These are phyloP conservation scores for Thumatha senex DNA, from an alignment of 2,888 invertebrate species.

Conservation along the genomic window DNA sequence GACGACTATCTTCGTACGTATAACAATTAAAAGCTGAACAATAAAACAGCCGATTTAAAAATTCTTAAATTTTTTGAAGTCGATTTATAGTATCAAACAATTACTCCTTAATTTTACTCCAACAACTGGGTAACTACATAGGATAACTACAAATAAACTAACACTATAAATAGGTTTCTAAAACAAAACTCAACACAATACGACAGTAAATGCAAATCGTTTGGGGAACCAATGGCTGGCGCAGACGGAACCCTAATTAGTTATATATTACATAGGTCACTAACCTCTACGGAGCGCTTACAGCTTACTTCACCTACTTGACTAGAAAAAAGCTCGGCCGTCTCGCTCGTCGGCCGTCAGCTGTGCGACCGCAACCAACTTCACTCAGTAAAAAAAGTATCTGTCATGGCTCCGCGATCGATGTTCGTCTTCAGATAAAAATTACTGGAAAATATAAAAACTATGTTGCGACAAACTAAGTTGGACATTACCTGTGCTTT, in stretches of 20 bases:
- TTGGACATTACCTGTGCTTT: conserved; percentile 47
- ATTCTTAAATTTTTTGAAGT: too few species aligned
- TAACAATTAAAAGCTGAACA: too few species aligned
- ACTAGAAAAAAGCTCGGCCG: conserved; percentile 62
- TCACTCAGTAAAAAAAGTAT: conserved; percentile 70
- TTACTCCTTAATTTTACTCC: too few species aligned
- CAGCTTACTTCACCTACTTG: conserved; percentile 58
- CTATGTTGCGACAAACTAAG: conserved; percentile 64
- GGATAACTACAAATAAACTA: too few species aligned
- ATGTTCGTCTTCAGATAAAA: conserved; percentile 66
- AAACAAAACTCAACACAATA: too few species aligned
- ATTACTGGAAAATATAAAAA: conserved; percentile 73
- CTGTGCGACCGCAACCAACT: conserved; percentile 70
- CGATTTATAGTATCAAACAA: too few species aligned
- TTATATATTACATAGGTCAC: conserved; percentile 54
- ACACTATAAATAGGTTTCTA: too few species aligned
- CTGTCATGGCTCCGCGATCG: conserved; percentile 81
- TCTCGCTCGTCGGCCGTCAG: conserved; percentile 64
- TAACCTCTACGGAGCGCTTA: conserved; percentile 48
- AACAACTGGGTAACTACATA: too few species aligned
- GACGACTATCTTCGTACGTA: too few species aligned
- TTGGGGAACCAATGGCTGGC: too few species aligned
- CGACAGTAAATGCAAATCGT: too few species aligned
- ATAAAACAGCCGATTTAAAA: too few species aligned
- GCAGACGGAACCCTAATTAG: conserved; percentile 37